A percentile compares a stretch with the other conserved stretches of the same genome.
phyloP scores from a whole-genome alignment of 2,888 invertebrate species.

The Phengaris arion region DNA sequence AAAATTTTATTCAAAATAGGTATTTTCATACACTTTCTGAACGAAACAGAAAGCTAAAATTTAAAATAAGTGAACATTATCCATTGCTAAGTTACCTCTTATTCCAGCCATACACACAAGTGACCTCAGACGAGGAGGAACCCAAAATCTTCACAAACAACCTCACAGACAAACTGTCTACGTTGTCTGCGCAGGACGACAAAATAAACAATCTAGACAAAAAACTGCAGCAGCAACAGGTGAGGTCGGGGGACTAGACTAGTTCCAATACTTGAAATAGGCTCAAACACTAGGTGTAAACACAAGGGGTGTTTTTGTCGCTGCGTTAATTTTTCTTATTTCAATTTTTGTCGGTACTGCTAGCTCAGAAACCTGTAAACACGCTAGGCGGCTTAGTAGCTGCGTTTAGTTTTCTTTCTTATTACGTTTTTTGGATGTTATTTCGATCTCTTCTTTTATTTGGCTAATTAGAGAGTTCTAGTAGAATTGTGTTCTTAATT shows the following conservation, averaged over 20 bases:
- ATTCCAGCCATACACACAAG: constrained; percentile 83
- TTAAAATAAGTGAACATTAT: neutral
- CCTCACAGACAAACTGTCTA: constrained; percentile 78
- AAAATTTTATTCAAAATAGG: no score
- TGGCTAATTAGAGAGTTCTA: neutral
- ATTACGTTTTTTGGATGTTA: neutral
- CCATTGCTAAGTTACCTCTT: neutral
- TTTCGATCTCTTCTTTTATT: neutral
- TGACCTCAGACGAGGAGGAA: constrained; percentile 89
- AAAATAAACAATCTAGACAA: constrained; percentile 82
- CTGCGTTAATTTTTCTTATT: neutral
- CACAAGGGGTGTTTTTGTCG: neutral
- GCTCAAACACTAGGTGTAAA: neutral
- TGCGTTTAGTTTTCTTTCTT: neutral
- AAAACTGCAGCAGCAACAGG: constrained; percentile 84
- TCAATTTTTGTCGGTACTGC: neutral
- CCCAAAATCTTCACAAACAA: constrained; percentile 69
- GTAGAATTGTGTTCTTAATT: constrained; percentile 3
- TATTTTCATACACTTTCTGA: no score
- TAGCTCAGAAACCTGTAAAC: constrained; percentile 4
- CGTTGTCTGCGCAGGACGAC: constrained; percentile 62
- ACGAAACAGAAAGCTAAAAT: no score
- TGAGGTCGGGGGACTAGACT: constrained; percentile 49
- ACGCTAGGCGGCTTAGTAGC: neutral
- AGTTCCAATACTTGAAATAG: neutral